phyloP scores from a whole-genome alignment of 2,888 invertebrate species.

The Lasioglossum lativentre region DNA sequence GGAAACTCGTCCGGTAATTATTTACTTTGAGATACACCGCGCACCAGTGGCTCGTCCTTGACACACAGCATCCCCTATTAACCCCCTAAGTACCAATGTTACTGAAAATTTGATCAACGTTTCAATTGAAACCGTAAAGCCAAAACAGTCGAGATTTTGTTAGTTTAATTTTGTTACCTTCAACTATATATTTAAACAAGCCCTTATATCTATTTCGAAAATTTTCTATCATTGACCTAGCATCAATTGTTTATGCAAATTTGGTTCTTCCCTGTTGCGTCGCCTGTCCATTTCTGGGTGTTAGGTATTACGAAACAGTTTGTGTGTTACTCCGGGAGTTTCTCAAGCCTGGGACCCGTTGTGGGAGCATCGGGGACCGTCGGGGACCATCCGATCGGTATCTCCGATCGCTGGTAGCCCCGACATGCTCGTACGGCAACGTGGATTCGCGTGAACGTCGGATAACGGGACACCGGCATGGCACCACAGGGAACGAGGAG shows the following conservation, averaged over 20 bases:
- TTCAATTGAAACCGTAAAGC: too few species aligned
- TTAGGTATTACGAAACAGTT: background rate
- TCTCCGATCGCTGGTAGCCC: conserved; percentile 62
- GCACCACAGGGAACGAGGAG: conserved; percentile 50
- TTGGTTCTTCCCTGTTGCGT: background rate
- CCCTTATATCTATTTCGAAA: too few species aligned
- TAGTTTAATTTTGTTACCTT: too few species aligned
- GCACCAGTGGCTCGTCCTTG: background rate
- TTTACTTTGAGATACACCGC: background rate
- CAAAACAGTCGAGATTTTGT: too few species aligned
- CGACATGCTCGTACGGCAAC: conserved; percentile 50
- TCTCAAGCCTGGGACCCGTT: conserved; percentile 30
- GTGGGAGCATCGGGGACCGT: conserved; percentile 4
- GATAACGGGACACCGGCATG: conserved; percentile 61
- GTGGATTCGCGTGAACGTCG: conserved; percentile 65
- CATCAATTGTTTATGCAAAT: background rate
- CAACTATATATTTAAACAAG: too few species aligned
- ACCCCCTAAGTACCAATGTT: too few species aligned
- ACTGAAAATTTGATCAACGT: too few species aligned
- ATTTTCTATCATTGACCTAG: background rate
- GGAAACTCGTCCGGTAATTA: background rate
- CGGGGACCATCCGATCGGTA: conserved; percentile 56
- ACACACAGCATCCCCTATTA: background rate
- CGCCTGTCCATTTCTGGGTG: background rate
- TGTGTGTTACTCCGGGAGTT: background rate